Evolutionary conservation across 2,797 vertebrate genomes (phyloP), one percentile per base, ranked within the genome.

Genomic region (Xiphophorus birchmanni): DNA sequence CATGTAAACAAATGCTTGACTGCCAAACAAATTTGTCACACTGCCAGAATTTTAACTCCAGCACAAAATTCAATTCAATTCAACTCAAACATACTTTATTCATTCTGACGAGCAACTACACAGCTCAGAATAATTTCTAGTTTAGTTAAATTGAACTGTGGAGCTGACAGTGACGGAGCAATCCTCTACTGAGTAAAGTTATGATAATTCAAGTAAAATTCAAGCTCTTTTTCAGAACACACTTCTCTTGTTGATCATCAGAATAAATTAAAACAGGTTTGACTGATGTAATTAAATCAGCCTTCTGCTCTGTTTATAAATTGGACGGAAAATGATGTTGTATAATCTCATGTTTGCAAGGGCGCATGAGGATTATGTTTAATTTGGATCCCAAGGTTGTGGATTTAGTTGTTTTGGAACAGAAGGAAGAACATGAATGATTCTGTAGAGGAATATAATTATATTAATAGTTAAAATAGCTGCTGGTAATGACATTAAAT

Each of bases 241-340:
- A 76, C 84, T 86, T 81, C 78, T 86, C 88, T 82, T 77, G 65
- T 73, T 87, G 74, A 86, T 83, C 83, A 75, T 84, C 75, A 54
- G 60, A 79, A 75, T 83, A 79, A 75, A 85, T 82, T 78, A 65
- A 65, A 65, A 65, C 78, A 84, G 81, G 72, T 48, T 79, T 80
- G 81, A 85, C 74, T 91, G 86, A 91, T 90, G 80, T 88, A 91
- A 92, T 93, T 92, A 91, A 91, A 91, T 82, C 60, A 81, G 52
- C 83, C 82, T 86, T 90, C 89, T 93, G 88, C 85, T 86, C 82
- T 86, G 45, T 65, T 74, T 82, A 78, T 76, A 87, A 89, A 89
- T 84, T 87, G 82, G 83, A 91, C 86, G 75, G 76, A 82, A 90
- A 92, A 88, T 87, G 80, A 83, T 88, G 88, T 91, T 90, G 84